Conservation (phyloP, 2,797 vertebrate genomes). For the Petrocephalus schoutedeni region DNA sequence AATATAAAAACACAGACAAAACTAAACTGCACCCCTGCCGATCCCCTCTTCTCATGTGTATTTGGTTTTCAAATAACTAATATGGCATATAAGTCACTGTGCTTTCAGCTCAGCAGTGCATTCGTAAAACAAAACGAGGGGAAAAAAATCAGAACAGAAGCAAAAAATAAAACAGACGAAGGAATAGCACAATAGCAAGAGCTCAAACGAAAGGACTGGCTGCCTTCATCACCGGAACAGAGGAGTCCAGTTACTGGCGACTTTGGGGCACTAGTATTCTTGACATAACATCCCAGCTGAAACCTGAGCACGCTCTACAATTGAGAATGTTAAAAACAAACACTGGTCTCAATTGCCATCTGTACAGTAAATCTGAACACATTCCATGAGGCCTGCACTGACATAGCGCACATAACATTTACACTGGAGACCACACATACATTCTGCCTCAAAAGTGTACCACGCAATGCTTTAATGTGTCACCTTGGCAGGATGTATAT, state of each 20-base stretch:
- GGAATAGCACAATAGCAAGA: neutral
- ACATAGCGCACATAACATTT: neutral
- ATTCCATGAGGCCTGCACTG: neutral
- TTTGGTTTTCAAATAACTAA: neutral
- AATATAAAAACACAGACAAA: neutral
- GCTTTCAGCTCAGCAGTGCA: neutral
- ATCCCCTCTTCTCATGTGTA: neutral
- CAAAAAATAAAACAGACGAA: neutral
- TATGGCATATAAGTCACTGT: neutral
- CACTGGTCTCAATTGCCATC: conserved; percentile 18
- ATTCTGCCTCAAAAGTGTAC: neutral
- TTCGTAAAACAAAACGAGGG: neutral
- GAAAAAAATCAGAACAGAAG: neutral
- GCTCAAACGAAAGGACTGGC: neutral
- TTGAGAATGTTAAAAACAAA: conserved; percentile 22
- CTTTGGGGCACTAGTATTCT: conserved; percentile 17
- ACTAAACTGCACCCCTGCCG: neutral
- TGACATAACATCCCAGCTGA: conserved; percentile 18
- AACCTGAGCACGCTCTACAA: conserved; percentile 18
- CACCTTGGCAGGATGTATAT: neutral
- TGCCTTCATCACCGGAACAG: neutral
- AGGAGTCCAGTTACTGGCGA: neutral
- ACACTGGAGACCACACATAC: neutral
- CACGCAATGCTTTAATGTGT: neutral
- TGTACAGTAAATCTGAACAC: conserved; percentile 10